Conservation (phyloP, 2,113 vertebrate species). For the Anthoscopus minutus region DNA sequence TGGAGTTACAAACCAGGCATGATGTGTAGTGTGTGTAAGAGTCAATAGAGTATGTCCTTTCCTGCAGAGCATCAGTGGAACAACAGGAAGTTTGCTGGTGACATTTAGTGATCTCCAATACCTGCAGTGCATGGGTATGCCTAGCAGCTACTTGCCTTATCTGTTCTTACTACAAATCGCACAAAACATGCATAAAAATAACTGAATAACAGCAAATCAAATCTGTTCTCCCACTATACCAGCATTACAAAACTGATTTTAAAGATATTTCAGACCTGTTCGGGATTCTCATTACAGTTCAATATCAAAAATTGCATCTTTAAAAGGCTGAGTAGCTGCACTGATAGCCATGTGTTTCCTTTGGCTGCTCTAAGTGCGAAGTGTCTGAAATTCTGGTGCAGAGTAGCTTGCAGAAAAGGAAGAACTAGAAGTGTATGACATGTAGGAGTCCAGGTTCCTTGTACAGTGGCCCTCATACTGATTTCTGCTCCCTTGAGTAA, state of each 20-base stretch:
- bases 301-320: not conserved
- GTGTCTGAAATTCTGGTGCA: not conserved
- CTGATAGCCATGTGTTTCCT: not conserved
- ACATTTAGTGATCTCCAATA: not conserved
- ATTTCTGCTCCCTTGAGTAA: not conserved
- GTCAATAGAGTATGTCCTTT: not conserved
- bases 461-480: no score
- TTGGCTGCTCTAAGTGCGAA: not conserved
- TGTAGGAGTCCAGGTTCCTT: not conserved
- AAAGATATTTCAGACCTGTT: not conserved
- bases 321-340: not conserved
- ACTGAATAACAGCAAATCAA: not conserved
- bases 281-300: not conserved
- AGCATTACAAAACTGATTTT: not conserved
- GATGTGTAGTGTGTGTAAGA: no score
- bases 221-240: not conserved
- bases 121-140: not conserved
- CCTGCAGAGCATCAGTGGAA: not conserved
- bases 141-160: not conserved
- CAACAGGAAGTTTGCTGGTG: not conserved
- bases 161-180: not conserved
- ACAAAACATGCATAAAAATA: constrained; percentile 17
- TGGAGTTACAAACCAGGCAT: not conserved
- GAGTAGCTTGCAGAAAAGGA: not conserved
- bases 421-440: not conserved